These are phyloP conservation scores for Hassar affinis DNA, from an alignment of 2,113 vertebrate species.

Conservation along the genomic window DNA sequence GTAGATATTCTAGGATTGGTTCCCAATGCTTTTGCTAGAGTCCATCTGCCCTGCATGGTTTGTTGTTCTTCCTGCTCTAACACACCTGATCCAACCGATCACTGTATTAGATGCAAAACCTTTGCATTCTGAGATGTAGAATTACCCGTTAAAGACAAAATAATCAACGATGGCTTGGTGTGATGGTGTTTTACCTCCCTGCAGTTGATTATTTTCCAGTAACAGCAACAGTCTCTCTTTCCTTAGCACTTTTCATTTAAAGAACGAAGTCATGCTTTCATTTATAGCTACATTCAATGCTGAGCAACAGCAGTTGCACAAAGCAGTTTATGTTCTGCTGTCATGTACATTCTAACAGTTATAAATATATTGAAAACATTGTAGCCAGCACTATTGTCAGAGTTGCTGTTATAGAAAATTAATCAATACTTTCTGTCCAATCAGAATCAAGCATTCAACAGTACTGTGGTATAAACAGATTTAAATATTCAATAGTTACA, in stretches of 20 bases:
- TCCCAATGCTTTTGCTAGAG: neutral
- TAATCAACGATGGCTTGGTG: neutral
- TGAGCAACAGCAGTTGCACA: too few relatives aligned
- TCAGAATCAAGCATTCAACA: neutral
- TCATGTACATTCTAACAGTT: too few relatives aligned
- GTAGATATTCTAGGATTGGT: neutral
- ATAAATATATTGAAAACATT: too few relatives aligned
- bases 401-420: neutral
- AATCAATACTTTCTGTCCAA: neutral
- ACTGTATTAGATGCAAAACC: neutral
- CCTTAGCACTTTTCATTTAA: neutral
- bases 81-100: neutral
- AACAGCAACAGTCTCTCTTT: neutral
- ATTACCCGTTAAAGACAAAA: neutral
- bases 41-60: neutral
- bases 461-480: neutral
- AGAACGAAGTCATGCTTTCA: neutral
- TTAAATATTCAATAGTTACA: neutral
- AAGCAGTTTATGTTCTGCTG: neutral
- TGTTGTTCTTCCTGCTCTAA: neutral
- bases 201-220: neutral
- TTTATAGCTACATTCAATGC: neutral
- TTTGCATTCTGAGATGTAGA: neutral
- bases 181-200: neutral
- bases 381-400: too few relatives aligned